phyloP scores from a whole-genome alignment of 35 echinoderm and acorn worm species.

The Patiria miniata region DNA sequence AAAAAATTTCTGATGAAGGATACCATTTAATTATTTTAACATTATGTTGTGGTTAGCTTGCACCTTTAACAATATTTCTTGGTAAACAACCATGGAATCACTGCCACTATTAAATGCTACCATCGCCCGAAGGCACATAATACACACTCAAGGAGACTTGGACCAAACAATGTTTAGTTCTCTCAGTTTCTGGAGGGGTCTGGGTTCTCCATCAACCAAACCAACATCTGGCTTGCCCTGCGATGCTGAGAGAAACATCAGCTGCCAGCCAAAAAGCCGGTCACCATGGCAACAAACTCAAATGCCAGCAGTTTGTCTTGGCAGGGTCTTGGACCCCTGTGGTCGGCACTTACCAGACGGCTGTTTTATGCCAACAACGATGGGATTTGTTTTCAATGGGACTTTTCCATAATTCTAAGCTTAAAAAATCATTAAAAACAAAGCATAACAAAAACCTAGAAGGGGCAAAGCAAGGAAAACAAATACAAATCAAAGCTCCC shows the following conservation, averaged over 20 bases:
- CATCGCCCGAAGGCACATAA: background rate
- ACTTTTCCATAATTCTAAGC: too few species aligned
- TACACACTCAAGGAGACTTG: background rate
- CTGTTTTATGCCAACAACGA: background rate
- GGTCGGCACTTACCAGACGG: background rate
- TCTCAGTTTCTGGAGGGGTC: background rate
- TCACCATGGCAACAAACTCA: background rate
- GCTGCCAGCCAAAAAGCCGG: background rate
- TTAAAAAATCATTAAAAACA: too few species aligned
- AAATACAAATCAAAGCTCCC: too few species aligned
- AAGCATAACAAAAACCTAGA: too few species aligned
- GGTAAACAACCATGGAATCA: background rate
- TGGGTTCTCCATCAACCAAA: background rate
- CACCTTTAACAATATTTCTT: constrained; percentile 21
- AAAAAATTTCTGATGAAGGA: too few species aligned
- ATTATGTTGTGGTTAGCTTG: too few species aligned
- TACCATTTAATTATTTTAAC: too few species aligned
- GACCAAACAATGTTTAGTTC: background rate
- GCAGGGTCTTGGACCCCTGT: background rate
- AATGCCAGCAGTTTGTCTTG: background rate
- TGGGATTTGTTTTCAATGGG: too few species aligned
- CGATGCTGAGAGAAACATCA: background rate
- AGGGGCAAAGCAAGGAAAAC: too few species aligned
- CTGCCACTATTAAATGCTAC: constrained; percentile 9
- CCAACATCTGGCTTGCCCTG: background rate